A percentile compares a stretch with the other conserved stretches of the same genome.
phyloP scores from a whole-genome alignment of 2,113 vertebrate species.

The Theristicus caerulescens region DNA sequence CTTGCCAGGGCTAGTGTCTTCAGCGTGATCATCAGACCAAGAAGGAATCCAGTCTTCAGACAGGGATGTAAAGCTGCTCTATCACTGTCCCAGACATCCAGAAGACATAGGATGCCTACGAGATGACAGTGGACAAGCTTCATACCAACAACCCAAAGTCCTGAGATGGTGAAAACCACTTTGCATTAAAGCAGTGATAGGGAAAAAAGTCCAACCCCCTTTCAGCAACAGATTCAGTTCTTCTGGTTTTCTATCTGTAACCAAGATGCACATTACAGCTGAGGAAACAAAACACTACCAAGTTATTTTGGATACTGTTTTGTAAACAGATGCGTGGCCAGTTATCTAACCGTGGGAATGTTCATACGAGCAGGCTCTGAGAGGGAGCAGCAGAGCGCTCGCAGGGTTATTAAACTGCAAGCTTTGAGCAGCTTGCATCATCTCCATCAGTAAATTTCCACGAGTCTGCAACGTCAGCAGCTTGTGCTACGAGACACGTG shows the following conservation, averaged over 20 bases:
- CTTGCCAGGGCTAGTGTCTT: background rate
- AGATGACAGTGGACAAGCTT: background rate
- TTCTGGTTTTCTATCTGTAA: background rate
- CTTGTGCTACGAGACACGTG: background rate
- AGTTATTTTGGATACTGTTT: slow-evolving; percentile 7
- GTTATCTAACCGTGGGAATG: background rate
- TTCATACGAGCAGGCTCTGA: background rate
- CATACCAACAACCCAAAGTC: background rate
- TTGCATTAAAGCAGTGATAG: background rate
- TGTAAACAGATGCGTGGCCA: background rate
- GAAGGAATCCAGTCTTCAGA: background rate
- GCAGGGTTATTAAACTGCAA: background rate
- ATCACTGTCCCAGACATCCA: background rate
- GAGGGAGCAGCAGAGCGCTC: background rate
- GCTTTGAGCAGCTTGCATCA: background rate
- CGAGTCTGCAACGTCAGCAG: background rate
- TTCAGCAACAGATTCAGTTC: background rate
- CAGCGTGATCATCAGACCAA: background rate
- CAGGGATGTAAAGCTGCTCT: background rate
- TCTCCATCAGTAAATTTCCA: background rate
- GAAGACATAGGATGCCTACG: background rate
- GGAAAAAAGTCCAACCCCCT: background rate
- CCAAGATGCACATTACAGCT: background rate
- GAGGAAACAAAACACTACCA: background rate
- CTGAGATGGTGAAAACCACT: background rate